These are phyloP conservation scores for Rotaria macrura DNA, from an alignment of 2,888 invertebrate species.

Conservation along the genomic window DNA sequence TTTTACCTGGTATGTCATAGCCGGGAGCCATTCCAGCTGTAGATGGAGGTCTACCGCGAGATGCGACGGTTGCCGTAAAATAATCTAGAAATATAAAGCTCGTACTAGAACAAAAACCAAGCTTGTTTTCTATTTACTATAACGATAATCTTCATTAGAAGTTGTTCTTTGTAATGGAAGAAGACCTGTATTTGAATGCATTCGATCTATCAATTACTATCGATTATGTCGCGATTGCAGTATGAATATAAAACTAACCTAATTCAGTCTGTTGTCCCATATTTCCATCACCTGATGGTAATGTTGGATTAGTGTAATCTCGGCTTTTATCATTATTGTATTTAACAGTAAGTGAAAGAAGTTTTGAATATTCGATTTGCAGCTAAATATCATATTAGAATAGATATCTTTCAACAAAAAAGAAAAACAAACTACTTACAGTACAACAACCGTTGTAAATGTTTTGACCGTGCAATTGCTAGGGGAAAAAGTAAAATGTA, in stretches of 20 bases:
- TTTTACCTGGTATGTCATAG: neutral
- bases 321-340: constrained; percentile 99
- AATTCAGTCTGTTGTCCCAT: constrained; percentile 41
- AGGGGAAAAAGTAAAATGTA: constrained; percentile 39
- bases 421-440: neutral
- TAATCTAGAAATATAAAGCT: neutral
- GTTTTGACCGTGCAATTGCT: constrained; percentile 92
- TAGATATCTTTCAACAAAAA: too few relatives aligned
- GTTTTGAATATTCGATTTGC: constrained; percentile 95
- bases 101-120: neutral
- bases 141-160: constrained; percentile 2
- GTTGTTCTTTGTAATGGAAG: neutral
- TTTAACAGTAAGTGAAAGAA: constrained; percentile 92
- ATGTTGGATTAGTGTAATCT: constrained; percentile 78
- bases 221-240: neutral
- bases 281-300: constrained; percentile 74
- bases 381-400: constrained; percentile 49
- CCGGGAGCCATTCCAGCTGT: neutral
- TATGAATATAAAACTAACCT: neutral
- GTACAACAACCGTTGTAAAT: constrained; percentile 99
- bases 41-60: neutral
- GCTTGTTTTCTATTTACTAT: neutral
- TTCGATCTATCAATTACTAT: neutral
- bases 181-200: constrained; percentile 9
- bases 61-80: neutral